These are phyloP conservation scores for Perca flavescens DNA, from an alignment of 2,113 vertebrate genomes.

Conservation along the genomic window DNA sequence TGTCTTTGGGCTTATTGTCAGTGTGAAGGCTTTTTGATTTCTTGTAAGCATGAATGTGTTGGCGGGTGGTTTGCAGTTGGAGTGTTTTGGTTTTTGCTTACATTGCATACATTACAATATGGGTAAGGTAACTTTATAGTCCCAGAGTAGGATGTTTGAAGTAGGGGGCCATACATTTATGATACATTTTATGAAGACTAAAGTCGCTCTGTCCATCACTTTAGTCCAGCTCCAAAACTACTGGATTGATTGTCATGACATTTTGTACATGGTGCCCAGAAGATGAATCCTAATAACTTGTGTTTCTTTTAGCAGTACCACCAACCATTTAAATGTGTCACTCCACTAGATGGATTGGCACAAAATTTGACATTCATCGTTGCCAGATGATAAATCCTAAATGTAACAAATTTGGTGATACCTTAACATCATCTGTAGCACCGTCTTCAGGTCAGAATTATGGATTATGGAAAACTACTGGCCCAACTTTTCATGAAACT, in stretches of 20 bases:
- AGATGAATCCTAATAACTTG: not conserved
- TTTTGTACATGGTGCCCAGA: not conserved
- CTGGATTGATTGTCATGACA: not conserved
- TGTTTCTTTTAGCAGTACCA: not conserved
- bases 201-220: not conserved
- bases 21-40: slow-evolving; percentile 26
- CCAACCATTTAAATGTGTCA: not conserved
- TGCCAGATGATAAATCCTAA: not conserved
- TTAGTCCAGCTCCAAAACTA: not conserved
- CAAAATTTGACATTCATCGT: not conserved
- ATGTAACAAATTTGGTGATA: not conserved
- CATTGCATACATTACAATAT: not conserved
- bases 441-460: not conserved
- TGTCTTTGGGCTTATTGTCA: slow-evolving; percentile 24
- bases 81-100: slow-evolving; percentile 11
- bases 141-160: not conserved
- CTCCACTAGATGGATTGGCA: not conserved
- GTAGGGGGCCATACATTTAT: not conserved
- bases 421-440: not conserved
- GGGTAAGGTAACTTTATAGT: not conserved
- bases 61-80: not conserved
- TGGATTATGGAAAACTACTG: not conserved
- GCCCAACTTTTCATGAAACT: no score
- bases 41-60: slow-evolving; percentile 7
- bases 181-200: not conserved